These are phyloP conservation scores for Euura saliciscinereae DNA, from an alignment of 1,140 invertebrate genomes.

Conservation along the genomic window DNA sequence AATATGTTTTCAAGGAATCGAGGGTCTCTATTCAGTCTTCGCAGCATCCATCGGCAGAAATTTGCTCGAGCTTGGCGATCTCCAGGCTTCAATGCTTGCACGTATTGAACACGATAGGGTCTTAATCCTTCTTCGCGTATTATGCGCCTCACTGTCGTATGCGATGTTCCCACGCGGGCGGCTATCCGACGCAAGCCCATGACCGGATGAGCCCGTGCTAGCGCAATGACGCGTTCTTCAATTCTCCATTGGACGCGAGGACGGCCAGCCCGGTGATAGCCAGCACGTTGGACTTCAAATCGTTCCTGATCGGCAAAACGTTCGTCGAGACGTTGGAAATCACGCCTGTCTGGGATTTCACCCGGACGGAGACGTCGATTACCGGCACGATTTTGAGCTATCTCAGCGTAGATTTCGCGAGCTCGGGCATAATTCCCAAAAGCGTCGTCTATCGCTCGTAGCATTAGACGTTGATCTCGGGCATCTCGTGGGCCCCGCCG, in stretches of 20 bases:
- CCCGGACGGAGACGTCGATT: background rate
- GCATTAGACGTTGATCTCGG: too few relatives aligned
- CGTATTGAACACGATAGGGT: slow-evolving; percentile 14
- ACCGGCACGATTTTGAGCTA: background rate
- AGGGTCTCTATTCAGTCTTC: slow-evolving; percentile 6
- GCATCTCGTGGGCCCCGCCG: too few relatives aligned
- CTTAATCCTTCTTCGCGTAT: slow-evolving; percentile 17
- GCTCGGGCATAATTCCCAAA: slow-evolving; percentile 16
- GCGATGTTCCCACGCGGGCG: background rate
- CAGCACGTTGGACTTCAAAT: background rate
- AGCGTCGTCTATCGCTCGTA: background rate
- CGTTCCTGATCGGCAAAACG: slow-evolving; percentile 10
- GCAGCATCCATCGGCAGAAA: slow-evolving; percentile 13
- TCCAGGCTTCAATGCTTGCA: slow-evolving; percentile 9
- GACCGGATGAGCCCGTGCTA: slow-evolving; percentile 16
- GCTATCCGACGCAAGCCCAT: slow-evolving; percentile 18
- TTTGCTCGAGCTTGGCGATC: background rate
- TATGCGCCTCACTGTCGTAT: slow-evolving; percentile 13
- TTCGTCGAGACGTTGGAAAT: slow-evolving; percentile 20
- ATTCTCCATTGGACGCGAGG: background rate
- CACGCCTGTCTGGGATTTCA: slow-evolving; percentile 16
- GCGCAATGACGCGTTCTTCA: slow-evolving; percentile 17
- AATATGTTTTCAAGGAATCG: slow-evolving; percentile 3
- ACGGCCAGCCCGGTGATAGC: slow-evolving; percentile 14
- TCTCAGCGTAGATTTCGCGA: slow-evolving; percentile 15